Percentiles rank a stretch among this genome's conserved stretches.
Evolutionary conservation across 1,140 invertebrate genomes (phyloP).

Genomic region (Triops longicaudatus): DNA sequence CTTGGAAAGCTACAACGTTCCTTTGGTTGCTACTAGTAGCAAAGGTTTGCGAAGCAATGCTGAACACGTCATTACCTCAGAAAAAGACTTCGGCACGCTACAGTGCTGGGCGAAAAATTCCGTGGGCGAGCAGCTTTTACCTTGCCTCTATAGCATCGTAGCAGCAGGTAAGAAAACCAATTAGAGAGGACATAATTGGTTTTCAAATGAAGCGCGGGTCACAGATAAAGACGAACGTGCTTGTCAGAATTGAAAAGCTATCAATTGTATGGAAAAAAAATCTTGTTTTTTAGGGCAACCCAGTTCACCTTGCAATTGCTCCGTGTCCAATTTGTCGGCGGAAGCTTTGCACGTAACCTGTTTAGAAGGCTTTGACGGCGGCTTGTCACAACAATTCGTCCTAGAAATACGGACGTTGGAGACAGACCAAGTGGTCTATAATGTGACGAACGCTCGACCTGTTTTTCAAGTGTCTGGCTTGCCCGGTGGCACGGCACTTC

Average conservation of each 20-base stretch:
- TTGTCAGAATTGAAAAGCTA: background rate
- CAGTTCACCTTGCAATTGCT: conserved; percentile 71
- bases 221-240: background rate
- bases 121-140: conserved; percentile 65
- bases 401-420: conserved; percentile 67
- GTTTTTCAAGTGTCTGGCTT: conserved; percentile 43
- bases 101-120: conserved; percentile 77
- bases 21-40: background rate
- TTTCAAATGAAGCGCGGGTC: background rate
- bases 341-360: conserved; percentile 65
- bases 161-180: conserved; percentile 21
- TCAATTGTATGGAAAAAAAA: background rate
- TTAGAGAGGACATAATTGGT: background rate
- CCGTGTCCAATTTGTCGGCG: conserved; percentile 57
- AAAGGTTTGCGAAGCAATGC: conserved; percentile 54
- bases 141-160: conserved; percentile 70
- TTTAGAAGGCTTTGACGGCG: conserved; percentile 68
- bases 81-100: conserved; percentile 66
- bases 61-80: conserved; percentile 51
- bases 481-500: conserved; percentile 51
- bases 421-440: conserved; percentile 58
- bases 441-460: conserved; percentile 50
- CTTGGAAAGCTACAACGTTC: conserved; percentile 18
- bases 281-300: conserved; percentile 54
- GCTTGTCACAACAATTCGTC: conserved; percentile 68